phyloP scores from a whole-genome alignment of 2,888 invertebrate genomes.

The Drosophila cognata region DNA sequence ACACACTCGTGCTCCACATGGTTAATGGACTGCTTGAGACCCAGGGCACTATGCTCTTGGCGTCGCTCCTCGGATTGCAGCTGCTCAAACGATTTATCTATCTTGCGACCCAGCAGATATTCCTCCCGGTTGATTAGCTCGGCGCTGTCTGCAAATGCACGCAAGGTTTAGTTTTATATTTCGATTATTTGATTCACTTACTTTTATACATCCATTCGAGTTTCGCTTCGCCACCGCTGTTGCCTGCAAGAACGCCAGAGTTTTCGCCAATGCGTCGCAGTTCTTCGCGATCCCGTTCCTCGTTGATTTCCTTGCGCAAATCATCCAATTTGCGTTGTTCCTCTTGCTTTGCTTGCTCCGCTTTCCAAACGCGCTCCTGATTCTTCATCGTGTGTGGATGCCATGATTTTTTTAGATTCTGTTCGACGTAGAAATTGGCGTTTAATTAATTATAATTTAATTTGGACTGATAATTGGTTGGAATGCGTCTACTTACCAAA shows the following conservation, averaged over 20 bases:
- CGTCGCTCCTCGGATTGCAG: slow-evolving; percentile 86
- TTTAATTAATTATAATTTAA: no score
- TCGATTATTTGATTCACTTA: slow-evolving; percentile 41
- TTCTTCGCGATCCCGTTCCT: slow-evolving; percentile 89
- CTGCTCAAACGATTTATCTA: slow-evolving; percentile 91
- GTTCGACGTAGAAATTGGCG: slow-evolving; percentile 13
- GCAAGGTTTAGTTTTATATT: not conserved
- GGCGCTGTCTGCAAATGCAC: slow-evolving; percentile 63
- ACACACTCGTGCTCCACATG: slow-evolving; percentile 91
- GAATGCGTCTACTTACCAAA: slow-evolving; percentile 65
- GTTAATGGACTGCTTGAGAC: slow-evolving; percentile 86
- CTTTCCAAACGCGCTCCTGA: slow-evolving; percentile 92
- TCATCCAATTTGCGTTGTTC: slow-evolving; percentile 89
- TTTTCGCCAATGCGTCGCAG: slow-evolving; percentile 87
- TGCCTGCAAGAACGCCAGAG: slow-evolving; percentile 85
- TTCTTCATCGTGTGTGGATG: slow-evolving; percentile 92
- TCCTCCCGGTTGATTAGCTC: slow-evolving; percentile 90
- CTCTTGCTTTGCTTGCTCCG: slow-evolving; percentile 90
- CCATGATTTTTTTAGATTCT: slow-evolving; percentile 93
- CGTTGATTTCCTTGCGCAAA: slow-evolving; percentile 88
- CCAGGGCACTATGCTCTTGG: slow-evolving; percentile 73
- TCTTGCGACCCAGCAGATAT: slow-evolving; percentile 91
- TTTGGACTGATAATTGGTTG: no score
- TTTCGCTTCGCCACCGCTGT: slow-evolving; percentile 86
- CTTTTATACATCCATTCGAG: slow-evolving; percentile 96